Evolutionary conservation across 2,113 vertebrate genomes (phyloP), one percentile per base, ranked within the genome.

Genomic region (Ondatra zibethicus): DNA sequence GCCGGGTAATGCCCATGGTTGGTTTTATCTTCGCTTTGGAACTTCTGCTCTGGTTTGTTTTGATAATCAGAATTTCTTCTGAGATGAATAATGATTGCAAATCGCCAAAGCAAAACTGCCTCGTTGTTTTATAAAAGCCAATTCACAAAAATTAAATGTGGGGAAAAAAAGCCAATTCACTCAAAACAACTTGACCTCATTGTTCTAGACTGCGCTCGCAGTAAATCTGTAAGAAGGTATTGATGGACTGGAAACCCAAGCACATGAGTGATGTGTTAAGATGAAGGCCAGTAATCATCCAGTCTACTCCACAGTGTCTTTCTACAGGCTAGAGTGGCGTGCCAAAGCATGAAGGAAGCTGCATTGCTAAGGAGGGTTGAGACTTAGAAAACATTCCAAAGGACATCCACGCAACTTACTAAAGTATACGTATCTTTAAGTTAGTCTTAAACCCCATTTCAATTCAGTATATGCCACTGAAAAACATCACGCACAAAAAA

Each of bases 21-120:
- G 39, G 68, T 89, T 94, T 93, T 75, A 90, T 96, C 47, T 95
- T 94, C 91, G 50, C 58, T 97, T 91, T 92, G 27, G 89, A 84
- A 82, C 75, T 89, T 89, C 65, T 92, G 25, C 93, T 96, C 65
- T 97, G 66, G n/a, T 80, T 97, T 88, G 52, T 55, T 52, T 58
- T 96, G 70, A 82, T 95, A 95, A 96, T 92, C 72, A 91, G n/a
- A 72, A 95, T 92, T 93, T 73, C 19, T 86, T 95, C 96, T 95
- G 85, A 94, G 82, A 91, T 85, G 58, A 96, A 89, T 81, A 27
- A 73, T 52, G 27, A 66, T 88, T 92, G 96, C 63, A 91, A 89
- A 91, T 89, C 73, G 33, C 92, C 91, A 81, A 65, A 42, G 33
- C 97, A 94, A 97, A 97, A 88, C 63, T 77, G 80, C 11, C 19